Evolutionary conservation across 2,888 invertebrate genomes (phyloP), one percentile per base, ranked within the genome.

Genomic region (Mylabris sibirica): DNA sequence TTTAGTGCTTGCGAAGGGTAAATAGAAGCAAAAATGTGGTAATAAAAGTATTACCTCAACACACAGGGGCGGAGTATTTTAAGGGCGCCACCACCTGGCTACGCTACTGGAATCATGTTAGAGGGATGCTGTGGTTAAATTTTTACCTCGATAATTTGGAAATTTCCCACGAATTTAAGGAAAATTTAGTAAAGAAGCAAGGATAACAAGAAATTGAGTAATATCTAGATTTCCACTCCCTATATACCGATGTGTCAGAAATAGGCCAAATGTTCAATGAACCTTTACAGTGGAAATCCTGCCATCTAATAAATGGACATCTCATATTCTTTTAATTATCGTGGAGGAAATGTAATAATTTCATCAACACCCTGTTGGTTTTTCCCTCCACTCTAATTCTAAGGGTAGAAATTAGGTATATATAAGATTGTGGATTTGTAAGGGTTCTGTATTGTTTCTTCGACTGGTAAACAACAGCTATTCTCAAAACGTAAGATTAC

Each of bases 281-380:
- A 41, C 22, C 53, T 53, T 22, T 53, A 41, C 20, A 26, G 57
- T 53, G 22, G 22, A 53, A 53, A 53, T 57, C 12, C 5, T 30
- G 5, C 26, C 57, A 9, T 8, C 20, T 22, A 26, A 57, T n/a
- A n/a, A n/a, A n/a, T 57, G 57, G 57, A 1, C 5, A 24, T 57
- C 12, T 14, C 2, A 14, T n/a, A n/a, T 14, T 26, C 22, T 53
- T 11, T 22, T 8, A 53, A 1, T 22, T 4, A 49, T 22, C 49
- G 20, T 9, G 1, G 9, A 49, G 57, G 57, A 57, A 57, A 57
- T 57, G 57, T 26, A 26, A 14, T 57, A 57, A 57, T 57, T 26
- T 26, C 57, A 57, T 57, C 26, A 26, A 57, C 24, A 57, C 57
- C 57, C 57, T 26, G 24, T 57, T 24, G 57, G 22, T 53, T 53